phyloP scores from a whole-genome alignment of 2,888 invertebrate species.

The Cryptophagus acutangulus region DNA sequence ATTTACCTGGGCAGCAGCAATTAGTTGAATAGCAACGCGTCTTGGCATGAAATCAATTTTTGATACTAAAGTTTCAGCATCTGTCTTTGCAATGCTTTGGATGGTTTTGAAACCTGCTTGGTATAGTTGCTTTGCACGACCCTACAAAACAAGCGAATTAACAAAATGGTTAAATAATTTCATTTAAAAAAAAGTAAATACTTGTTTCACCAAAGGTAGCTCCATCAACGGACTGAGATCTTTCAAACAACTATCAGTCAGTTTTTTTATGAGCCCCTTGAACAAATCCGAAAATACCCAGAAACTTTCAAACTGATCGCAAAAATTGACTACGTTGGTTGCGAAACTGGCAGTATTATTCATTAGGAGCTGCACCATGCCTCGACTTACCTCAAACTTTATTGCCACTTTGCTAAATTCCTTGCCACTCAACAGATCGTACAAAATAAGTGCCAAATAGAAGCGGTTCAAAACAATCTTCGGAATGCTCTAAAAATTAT shows the following conservation, averaged over 20 bases:
- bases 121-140: slow-evolving; percentile 77
- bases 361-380: slow-evolving; percentile 74
- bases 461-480: slow-evolving; percentile 67
- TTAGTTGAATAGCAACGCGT: slow-evolving; percentile 73
- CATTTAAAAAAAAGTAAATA: no score
- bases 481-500: slow-evolving; percentile 52
- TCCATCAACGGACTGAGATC: slow-evolving; percentile 82
- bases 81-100: slow-evolving; percentile 69
- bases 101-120: slow-evolving; percentile 77
- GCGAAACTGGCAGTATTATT: slow-evolving; percentile 68
- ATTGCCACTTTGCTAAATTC: slow-evolving; percentile 64
- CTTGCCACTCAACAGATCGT: slow-evolving; percentile 68
- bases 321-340: slow-evolving; percentile 71
- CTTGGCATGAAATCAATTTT: slow-evolving; percentile 66
- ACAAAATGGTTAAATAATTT: no score
- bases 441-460: slow-evolving; percentile 80
- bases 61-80: slow-evolving; percentile 57
- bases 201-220: slow-evolving; percentile 81
- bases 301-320: slow-evolving; percentile 71
- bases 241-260: slow-evolving; percentile 75
- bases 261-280: slow-evolving; percentile 63
- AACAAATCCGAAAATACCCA: slow-evolving; percentile 80
- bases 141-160: slow-evolving; percentile 52
- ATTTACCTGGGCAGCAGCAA: slow-evolving; percentile 84
- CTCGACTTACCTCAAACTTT: slow-evolving; percentile 69